Evolutionary conservation across 2,113 vertebrate species (phyloP).

Genomic region (Brachyistius frenatus): DNA sequence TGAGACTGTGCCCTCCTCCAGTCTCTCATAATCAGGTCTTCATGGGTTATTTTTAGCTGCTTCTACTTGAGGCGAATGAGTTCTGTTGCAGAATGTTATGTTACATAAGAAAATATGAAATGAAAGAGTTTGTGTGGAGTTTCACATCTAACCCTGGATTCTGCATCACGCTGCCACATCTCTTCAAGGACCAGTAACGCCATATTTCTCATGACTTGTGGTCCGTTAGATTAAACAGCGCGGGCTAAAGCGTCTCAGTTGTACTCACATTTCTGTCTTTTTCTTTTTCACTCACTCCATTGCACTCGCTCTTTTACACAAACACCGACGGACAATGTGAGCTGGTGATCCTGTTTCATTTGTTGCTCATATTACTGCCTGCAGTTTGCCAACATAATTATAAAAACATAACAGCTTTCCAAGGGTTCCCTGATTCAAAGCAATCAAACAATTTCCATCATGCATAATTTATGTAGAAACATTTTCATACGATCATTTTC

Average conservation of each 20-base stretch:
- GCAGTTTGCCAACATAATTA: too few relatives aligned
- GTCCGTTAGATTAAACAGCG: conserved; percentile 21
- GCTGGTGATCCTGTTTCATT: neutral
- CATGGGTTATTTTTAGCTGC: conserved; percentile 80
- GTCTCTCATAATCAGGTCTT: conserved; percentile 79
- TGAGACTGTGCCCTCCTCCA: conserved; percentile 51
- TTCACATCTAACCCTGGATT: conserved; percentile 13
- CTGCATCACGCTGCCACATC: conserved; percentile 1
- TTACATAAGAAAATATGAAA: conserved; percentile 79
- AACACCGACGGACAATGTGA: conserved; percentile 6
- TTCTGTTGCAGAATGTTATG: conserved; percentile 73
- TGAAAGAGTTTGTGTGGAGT: conserved; percentile 46
- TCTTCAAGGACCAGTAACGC: conserved; percentile 17
- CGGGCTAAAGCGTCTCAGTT: conserved; percentile 7
- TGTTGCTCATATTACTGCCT: neutral
- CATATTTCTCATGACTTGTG: neutral
- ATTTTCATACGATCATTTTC: neutral
- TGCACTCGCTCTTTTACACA: conserved; percentile 11
- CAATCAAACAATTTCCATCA: neutral
- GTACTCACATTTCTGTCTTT: neutral
- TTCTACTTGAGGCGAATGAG: conserved; percentile 66
- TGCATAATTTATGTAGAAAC: neutral
- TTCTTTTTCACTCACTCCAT: conserved; percentile 22
- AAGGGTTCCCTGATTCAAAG: neutral
- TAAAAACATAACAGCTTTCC: too few relatives aligned